Conservation (phyloP, 2,113 vertebrate species). For the Promerops cafer region DNA sequence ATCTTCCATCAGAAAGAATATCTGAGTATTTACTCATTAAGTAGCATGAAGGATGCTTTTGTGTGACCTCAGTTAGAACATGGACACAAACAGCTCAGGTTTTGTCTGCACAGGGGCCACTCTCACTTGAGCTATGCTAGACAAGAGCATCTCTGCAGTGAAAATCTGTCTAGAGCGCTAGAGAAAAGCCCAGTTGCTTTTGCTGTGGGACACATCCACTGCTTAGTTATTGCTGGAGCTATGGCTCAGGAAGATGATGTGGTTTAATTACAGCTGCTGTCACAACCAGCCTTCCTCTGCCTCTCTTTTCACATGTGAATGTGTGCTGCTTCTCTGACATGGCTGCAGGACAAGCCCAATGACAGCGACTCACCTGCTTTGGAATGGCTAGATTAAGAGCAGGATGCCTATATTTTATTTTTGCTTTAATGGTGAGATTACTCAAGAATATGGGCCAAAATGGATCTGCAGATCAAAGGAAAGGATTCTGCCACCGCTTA, state of each 20-base stretch:
- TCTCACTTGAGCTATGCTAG: background rate
- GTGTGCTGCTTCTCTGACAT: background rate
- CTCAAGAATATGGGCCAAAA: background rate
- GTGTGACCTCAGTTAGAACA: background rate
- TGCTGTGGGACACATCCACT: background rate
- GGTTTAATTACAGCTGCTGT: background rate
- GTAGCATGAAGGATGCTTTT: background rate
- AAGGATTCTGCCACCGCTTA: background rate
- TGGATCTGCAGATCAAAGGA: background rate
- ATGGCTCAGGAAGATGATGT: background rate
- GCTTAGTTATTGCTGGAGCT: background rate
- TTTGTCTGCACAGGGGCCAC: background rate
- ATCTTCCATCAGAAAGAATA: background rate
- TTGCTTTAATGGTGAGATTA: background rate
- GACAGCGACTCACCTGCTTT: background rate
- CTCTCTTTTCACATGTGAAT: fast-evolving
- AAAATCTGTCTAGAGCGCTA: background rate
- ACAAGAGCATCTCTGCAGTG: background rate
- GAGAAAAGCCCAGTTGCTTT: background rate
- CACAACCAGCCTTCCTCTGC: background rate
- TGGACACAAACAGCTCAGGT: background rate
- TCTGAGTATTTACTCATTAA: background rate
- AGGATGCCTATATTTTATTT: background rate
- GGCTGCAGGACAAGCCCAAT: background rate
- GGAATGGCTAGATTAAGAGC: background rate